Percentiles rank a stretch among this genome's conserved stretches.
Conservation (phyloP, 2,888 invertebrate species). For the Papilio elwesi region DNA sequence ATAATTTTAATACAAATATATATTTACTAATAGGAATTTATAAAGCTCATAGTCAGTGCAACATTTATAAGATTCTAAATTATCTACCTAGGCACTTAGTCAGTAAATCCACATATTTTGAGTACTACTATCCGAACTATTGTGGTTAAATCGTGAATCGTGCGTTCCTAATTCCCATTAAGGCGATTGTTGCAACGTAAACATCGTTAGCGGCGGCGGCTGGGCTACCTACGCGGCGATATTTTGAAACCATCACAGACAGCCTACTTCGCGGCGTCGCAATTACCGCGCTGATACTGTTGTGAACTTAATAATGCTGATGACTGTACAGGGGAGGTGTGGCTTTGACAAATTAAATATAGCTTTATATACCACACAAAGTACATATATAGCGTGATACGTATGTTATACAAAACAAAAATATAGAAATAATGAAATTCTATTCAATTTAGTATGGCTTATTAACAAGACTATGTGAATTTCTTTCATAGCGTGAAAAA, state of each 20-base stretch:
- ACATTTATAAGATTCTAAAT: conserved; percentile 1
- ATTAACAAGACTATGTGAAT: too few species aligned
- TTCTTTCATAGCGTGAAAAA: too few species aligned
- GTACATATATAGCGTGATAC: too few species aligned
- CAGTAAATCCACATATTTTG: too few species aligned
- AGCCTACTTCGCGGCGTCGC: conserved; percentile 13
- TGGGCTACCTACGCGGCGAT: conserved; percentile 32
- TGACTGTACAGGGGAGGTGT: conserved; percentile 41
- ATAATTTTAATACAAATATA: too few species aligned
- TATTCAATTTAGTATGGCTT: too few species aligned
- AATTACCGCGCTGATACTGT: conserved; percentile 25
- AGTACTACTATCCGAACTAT: too few species aligned
- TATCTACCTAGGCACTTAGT: background rate
- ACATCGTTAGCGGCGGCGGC: conserved; percentile 26
- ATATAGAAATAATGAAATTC: too few species aligned
- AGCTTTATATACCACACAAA: too few species aligned
- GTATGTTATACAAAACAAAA: too few species aligned
- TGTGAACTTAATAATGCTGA: conserved; percentile 29
- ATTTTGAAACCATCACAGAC: conserved; percentile 34
- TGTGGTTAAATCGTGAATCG: conserved; percentile 60
- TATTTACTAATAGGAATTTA: background rate
- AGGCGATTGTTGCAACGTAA: conserved; percentile 35
- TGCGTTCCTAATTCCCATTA: conserved; percentile 37
- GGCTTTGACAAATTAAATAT: conserved; percentile 32
- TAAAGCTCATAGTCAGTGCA: background rate